Evolutionary conservation across 2,797 vertebrate genomes (phyloP).

Genomic region (Eulemur mongoz): DNA sequence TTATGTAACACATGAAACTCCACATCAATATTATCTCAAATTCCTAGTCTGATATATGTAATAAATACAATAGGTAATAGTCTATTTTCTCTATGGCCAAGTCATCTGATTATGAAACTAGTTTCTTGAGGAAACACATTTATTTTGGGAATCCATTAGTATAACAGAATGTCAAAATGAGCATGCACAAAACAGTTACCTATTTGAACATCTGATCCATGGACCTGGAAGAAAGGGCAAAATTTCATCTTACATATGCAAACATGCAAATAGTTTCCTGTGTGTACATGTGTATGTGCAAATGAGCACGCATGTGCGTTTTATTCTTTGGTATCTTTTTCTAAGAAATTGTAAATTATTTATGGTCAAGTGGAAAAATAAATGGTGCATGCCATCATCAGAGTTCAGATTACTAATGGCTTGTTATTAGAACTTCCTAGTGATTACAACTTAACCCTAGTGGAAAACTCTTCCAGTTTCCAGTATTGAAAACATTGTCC

Average conservation of each 20-base stretch:
- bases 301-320: background rate
- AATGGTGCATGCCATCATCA: background rate
- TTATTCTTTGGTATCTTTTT: background rate
- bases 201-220: background rate
- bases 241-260: background rate
- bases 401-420: background rate
- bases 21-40: background rate
- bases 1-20: background rate
- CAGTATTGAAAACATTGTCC: background rate
- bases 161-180: background rate
- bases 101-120: background rate
- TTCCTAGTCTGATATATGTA: background rate
- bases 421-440: background rate
- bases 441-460: background rate
- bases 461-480: background rate
- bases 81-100: background rate
- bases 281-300: background rate
- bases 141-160: background rate
- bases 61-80: background rate
- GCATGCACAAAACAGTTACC: background rate
- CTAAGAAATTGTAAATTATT: background rate
- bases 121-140: background rate
- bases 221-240: background rate
- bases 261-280: background rate
- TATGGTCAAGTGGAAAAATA: background rate